Percentiles rank a stretch among this genome's conserved stretches.
Conservation (phyloP, 2,888 invertebrate genomes). For the Hypsopygia costalis region DNA sequence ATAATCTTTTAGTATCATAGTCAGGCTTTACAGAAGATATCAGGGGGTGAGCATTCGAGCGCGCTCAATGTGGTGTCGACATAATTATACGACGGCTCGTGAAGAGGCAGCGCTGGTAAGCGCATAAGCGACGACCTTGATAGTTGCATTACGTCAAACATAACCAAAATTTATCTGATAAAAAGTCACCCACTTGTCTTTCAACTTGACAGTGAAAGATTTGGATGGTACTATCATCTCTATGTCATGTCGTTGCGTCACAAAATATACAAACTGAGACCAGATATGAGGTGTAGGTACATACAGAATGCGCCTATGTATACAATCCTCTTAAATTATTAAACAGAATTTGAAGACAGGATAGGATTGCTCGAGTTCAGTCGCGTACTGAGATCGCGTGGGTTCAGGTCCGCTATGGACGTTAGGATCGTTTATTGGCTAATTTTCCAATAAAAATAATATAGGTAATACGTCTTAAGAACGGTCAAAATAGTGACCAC, state of each 20-base stretch:
- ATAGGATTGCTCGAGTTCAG: conserved; percentile 54
- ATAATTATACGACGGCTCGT: no score
- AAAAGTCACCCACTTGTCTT: no score
- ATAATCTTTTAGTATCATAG: no score
- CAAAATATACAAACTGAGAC: conserved; percentile 44
- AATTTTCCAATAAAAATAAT: conserved; percentile 77
- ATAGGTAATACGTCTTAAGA: conserved; percentile 56
- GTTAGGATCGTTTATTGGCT: conserved; percentile 60
- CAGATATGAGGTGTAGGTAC: conserved; percentile 33
- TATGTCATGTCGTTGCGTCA: conserved; percentile 35
- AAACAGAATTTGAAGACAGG: conserved; percentile 65
- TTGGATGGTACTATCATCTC: conserved; percentile 35
- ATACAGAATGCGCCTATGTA: conserved; percentile 40
- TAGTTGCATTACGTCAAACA: no score
- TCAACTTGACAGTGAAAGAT: no score
- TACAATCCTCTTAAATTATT: conserved; percentile 65
- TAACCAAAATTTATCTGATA: no score
- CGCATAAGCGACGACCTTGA: no score
- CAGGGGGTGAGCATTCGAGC: no score
- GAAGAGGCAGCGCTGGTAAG: no score
- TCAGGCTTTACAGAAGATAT: no score
- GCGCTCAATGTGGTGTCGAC: no score
- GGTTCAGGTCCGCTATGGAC: conserved; percentile 49
- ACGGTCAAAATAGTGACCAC: conserved; percentile 64
- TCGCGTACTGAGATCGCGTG: conserved; percentile 62